Percentiles rank a stretch among this genome's conserved stretches.
These are phyloP conservation scores for Mesembrinibis cayennensis DNA, from an alignment of 2,113 vertebrate genomes.

Conservation along the genomic window DNA sequence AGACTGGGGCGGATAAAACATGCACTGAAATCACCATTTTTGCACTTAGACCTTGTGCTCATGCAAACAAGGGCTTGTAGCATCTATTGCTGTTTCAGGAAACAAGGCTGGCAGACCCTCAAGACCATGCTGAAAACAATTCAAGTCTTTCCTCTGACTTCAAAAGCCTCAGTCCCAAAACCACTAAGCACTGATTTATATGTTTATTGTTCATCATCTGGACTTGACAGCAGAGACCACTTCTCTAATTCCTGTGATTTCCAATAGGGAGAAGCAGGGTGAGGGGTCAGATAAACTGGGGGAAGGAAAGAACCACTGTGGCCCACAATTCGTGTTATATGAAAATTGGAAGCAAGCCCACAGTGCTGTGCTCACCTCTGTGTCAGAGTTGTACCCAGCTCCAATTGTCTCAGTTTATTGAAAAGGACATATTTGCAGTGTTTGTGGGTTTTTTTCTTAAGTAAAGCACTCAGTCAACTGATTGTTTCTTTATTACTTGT, in stretches of 20 bases:
- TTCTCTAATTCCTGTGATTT: neutral
- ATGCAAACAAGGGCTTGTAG: neutral
- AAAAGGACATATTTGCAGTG: neutral
- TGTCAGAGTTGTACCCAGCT: neutral
- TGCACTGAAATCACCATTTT: neutral
- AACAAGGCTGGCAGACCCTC: neutral
- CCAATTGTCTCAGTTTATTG: neutral
- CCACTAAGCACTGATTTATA: neutral
- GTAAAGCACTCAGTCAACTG: neutral
- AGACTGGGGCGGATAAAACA: neutral
- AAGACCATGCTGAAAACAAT: fast-evolving
- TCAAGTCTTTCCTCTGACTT: neutral
- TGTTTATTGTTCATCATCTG: neutral
- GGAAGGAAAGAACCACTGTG: neutral
- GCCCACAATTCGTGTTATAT: fast-evolving
- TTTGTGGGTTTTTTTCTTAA: neutral
- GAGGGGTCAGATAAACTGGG: neutral
- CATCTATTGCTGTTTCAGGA: neutral
- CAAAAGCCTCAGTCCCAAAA: neutral
- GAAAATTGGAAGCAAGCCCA: neutral
- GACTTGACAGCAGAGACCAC: neutral
- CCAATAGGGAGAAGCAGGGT: fast-evolving
- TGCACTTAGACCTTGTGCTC: neutral
- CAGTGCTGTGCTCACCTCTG: neutral
- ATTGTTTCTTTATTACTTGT: conserved; percentile 22